Evolutionary conservation across 2,888 invertebrate genomes (phyloP).

Genomic region (Silvanus unidentatus): DNA sequence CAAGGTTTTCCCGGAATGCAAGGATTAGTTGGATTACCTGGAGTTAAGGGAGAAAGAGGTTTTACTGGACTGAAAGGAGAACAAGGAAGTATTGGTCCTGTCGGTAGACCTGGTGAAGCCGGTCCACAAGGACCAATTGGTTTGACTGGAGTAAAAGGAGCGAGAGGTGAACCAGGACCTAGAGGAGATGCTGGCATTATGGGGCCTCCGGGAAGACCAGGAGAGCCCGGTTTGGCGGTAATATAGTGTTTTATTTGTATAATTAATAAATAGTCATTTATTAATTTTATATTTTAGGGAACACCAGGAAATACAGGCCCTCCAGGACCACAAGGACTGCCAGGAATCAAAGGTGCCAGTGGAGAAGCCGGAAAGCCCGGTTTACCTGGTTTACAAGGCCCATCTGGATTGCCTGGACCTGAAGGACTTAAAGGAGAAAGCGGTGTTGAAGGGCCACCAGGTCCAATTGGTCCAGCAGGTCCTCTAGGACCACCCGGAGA

Average conservation of each 20-base stretch:
- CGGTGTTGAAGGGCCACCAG: conserved; percentile 63
- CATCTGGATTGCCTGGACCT: conserved; percentile 63
- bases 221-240: conserved; percentile 67
- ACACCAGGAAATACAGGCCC: conserved; percentile 63
- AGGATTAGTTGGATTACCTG: conserved; percentile 64
- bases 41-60: conserved; percentile 70
- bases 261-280: neutral
- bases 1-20: conserved; percentile 65
- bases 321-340: conserved; percentile 63
- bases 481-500: conserved; percentile 65
- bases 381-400: conserved; percentile 60
- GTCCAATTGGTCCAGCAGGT: conserved; percentile 65
- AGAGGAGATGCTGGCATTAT: conserved; percentile 68
- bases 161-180: conserved; percentile 68
- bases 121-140: conserved; percentile 58
- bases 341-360: conserved; percentile 65
- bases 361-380: conserved; percentile 69
- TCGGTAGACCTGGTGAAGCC: conserved; percentile 58
- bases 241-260: conserved; percentile 24
- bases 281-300: conserved; percentile 50
- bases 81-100: conserved; percentile 60
- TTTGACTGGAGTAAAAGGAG: conserved; percentile 65
- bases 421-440: conserved; percentile 73
- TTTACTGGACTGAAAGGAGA: conserved; percentile 65
- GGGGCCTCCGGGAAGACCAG: conserved; percentile 74